Evolutionary conservation across 2,113 vertebrate species (phyloP).

Genomic region (Thunnus thynnus): DNA sequence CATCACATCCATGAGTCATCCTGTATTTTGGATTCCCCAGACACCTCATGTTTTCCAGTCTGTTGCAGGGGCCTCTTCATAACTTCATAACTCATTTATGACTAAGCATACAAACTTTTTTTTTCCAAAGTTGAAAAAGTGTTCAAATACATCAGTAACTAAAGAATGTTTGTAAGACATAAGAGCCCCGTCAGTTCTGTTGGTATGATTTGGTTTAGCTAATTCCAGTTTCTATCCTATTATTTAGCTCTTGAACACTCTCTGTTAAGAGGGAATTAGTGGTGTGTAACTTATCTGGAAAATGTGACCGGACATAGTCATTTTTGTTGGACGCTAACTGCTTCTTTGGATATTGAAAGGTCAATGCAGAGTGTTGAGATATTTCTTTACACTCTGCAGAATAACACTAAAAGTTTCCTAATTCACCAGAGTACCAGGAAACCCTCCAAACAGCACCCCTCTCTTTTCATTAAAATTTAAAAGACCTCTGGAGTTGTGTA

Average conservation of each 20-base stretch:
- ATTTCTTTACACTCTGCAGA: slow-evolving; percentile 10
- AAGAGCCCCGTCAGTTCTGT: no score
- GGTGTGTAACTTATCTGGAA: neutral
- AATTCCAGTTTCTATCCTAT: no score
- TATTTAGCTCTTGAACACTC: neutral
- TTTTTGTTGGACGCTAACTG: neutral
- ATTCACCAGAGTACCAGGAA: slow-evolving; percentile 23
- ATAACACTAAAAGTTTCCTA: neutral
- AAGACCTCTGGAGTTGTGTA: slow-evolving; percentile 57
- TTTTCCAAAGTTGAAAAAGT: neutral
- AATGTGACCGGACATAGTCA: no score
- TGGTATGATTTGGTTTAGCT: neutral
- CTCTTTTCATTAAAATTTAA: slow-evolving; percentile 66
- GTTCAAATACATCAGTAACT: neutral
- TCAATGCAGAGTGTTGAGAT: slow-evolving; percentile 15
- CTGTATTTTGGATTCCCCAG: slow-evolving; percentile 38
- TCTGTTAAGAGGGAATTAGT: no score
- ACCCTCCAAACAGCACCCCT: slow-evolving; percentile 27
- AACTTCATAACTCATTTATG: slow-evolving; percentile 5
- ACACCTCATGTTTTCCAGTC: slow-evolving; percentile 33
- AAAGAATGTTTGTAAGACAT: no score
- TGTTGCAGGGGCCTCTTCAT: slow-evolving; percentile 17
- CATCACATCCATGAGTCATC: slow-evolving; percentile 32
- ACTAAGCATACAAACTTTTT: neutral
- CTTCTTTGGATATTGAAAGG: neutral